Conservation (phyloP, 2,113 vertebrate species). For the Peromyscus polionotus region DNA sequence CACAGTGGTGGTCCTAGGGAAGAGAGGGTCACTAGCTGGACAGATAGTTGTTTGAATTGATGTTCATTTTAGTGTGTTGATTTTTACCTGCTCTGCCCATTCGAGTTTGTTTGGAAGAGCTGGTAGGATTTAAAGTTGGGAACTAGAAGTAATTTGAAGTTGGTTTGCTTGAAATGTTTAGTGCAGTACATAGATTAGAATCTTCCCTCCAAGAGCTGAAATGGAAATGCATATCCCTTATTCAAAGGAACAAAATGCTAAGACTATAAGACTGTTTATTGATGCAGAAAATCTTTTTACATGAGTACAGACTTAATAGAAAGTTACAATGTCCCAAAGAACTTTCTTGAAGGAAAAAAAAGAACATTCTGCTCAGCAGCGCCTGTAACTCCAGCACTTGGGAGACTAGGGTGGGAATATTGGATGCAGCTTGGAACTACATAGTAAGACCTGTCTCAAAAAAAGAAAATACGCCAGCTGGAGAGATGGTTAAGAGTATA, state of each 20-base stretch:
- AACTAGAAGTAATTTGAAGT: slow-evolving; percentile 55
- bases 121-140: background rate
- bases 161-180: slow-evolving; percentile 48
- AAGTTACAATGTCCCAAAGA: slow-evolving; percentile 55
- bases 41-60: background rate
- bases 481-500: background rate
- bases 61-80: slow-evolving; percentile 5
- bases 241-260: slow-evolving; percentile 63
- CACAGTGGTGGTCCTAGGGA: slow-evolving; percentile 16
- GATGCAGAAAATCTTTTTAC: background rate
- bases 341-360: background rate
- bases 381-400: background rate
- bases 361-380: background rate
- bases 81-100: slow-evolving; percentile 30
- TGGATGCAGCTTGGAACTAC: no score
- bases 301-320: slow-evolving; percentile 23
- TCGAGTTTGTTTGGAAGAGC: slow-evolving; percentile 9
- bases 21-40: background rate
- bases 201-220: background rate
- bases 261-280: slow-evolving; percentile 33
- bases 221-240: background rate
- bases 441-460: background rate
- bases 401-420: background rate
- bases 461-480: background rate
- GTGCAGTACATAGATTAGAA: slow-evolving; percentile 40